Evolutionary conservation across 2,113 vertebrate species (phyloP).

Genomic region (Aythya baeri): DNA sequence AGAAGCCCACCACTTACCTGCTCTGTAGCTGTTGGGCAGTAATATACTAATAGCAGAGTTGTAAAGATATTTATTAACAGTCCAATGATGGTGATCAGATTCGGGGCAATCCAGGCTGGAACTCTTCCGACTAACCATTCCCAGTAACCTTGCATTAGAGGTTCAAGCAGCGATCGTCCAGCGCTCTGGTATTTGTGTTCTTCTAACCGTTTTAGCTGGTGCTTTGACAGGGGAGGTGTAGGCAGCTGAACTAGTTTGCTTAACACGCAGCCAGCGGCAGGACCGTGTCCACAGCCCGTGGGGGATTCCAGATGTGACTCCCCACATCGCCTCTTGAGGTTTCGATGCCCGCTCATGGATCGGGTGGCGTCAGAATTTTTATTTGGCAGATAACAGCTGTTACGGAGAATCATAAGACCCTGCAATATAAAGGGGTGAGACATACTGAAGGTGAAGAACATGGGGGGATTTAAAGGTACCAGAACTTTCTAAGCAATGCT

Average conservation of each 20-base stretch:
- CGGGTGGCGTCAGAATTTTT: background rate
- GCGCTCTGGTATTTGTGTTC: conserved; percentile 96
- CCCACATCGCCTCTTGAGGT: conserved; percentile 75
- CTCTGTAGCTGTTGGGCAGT: conserved; percentile 96
- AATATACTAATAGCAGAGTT: conserved; percentile 92
- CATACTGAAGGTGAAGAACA: background rate
- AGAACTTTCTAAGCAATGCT: background rate
- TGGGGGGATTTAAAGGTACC: background rate
- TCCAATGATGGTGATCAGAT: conserved; percentile 96
- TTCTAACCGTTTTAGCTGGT: conserved; percentile 96
- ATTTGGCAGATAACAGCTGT: conserved; percentile 17
- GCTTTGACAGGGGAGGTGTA: conserved; percentile 88
- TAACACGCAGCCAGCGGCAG: conserved; percentile 71
- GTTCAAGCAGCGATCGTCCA: conserved; percentile 93
- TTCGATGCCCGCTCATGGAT: conserved; percentile 81
- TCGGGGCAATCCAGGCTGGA: conserved; percentile 95
- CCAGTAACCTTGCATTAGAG: conserved; percentile 97
- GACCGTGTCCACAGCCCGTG: conserved; percentile 64
- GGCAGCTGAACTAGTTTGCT: conserved; percentile 90
- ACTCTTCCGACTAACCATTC: conserved; percentile 93
- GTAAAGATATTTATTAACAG: conserved; percentile 94
- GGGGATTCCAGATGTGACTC: conserved; percentile 75
- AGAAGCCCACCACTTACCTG: conserved; percentile 80
- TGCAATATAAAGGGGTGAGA: background rate
- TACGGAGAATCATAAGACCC: conserved; percentile 57